These are phyloP conservation scores for Psettodes erumei DNA, from an alignment of 2,113 vertebrate species.

Conservation along the genomic window DNA sequence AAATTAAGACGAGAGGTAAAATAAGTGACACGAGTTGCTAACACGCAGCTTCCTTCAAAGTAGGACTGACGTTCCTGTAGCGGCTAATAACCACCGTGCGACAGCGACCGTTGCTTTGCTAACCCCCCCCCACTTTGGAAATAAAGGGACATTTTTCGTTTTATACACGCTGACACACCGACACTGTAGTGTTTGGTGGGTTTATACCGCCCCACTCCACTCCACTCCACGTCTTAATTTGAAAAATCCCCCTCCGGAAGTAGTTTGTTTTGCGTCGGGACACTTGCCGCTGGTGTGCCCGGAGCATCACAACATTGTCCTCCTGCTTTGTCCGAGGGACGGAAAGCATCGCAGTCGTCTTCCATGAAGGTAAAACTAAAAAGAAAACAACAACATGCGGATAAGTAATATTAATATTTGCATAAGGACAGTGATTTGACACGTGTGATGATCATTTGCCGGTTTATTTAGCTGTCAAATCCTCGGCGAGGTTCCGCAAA, in stretches of 20 bases:
- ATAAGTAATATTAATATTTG: neutral
- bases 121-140: no score
- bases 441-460: neutral
- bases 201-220: no score
- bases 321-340: constrained; percentile 58
- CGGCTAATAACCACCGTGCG: no score
- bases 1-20: neutral
- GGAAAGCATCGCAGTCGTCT: constrained; percentile 44
- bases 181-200: no score
- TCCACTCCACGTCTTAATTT: constrained; percentile 50
- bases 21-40: neutral
- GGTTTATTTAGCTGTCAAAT: neutral
- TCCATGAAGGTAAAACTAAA: constrained; percentile 78
- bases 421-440: neutral
- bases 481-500: constrained; percentile 4
- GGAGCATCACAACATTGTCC: constrained; percentile 73
- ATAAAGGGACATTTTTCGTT: no score
- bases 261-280: accelerated
- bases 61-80: no score
- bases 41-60: constrained; percentile 5
- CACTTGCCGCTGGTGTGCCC: constrained; percentile 6
- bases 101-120: no score
- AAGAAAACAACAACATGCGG: neutral
- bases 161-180: no score
- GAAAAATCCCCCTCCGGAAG: constrained; percentile 44